phyloP scores from a whole-genome alignment of 2,797 vertebrate genomes.

The Siniperca scherzeri region DNA sequence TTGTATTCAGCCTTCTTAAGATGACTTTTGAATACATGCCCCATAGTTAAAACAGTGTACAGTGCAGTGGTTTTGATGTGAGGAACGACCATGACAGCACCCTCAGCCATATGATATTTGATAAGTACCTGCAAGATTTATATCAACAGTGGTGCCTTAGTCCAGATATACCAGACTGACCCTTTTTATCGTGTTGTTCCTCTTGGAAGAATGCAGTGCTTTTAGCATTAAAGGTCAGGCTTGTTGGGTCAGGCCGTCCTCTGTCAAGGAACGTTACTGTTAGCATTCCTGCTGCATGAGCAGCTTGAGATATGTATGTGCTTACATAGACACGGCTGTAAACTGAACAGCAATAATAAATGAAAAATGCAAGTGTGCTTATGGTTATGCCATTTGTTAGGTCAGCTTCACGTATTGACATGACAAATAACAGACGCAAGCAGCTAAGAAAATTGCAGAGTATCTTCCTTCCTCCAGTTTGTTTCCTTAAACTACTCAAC shows the following conservation, averaged over 20 bases:
- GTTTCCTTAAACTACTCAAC: conserved; percentile 9
- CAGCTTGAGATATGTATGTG: conserved; percentile 43
- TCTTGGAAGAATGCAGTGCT: conserved; percentile 51
- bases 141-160: conserved; percentile 24
- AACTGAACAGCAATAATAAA: conserved; percentile 30
- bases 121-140: conserved; percentile 48
- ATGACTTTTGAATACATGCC: background rate
- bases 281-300: conserved; percentile 73
- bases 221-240: conserved; percentile 74
- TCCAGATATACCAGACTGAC: conserved; percentile 43
- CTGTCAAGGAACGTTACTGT: conserved; percentile 77
- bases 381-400: conserved; percentile 12
- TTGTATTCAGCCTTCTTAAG: conserved; percentile 12
- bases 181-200: conserved; percentile 47
- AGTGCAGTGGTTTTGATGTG: background rate
- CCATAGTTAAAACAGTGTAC: background rate
- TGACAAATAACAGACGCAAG: conserved; percentile 20
- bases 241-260: conserved; percentile 63
- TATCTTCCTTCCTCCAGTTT: background rate
- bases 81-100: background rate
- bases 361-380: conserved; percentile 14
- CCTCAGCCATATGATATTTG: conserved; percentile 38
- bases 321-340: conserved; percentile 30
- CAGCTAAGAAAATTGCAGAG: conserved; percentile 1
- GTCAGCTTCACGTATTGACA: conserved; percentile 23